A percentile compares a stretch with the other conserved stretches of the same genome.
phyloP scores from a whole-genome alignment of 2,113 vertebrate species.

The Bubo bubo region DNA sequence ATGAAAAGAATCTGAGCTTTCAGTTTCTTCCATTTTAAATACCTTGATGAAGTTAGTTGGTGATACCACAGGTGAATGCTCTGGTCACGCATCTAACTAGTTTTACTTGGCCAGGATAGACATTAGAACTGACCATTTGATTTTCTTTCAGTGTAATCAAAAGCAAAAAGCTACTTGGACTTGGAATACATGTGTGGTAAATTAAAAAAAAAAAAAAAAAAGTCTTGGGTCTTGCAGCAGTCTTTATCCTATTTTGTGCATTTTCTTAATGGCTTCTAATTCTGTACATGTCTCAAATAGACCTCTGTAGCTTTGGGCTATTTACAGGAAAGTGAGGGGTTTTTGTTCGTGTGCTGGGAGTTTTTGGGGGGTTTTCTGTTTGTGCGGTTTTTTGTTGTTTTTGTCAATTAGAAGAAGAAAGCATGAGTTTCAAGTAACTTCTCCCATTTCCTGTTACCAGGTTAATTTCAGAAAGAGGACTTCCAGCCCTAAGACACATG shows the following conservation, averaged over 20 bases:
- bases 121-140: neutral
- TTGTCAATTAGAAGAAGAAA: neutral
- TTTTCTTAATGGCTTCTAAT: neutral
- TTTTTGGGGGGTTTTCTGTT: neutral
- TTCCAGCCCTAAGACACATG: conserved; percentile 88
- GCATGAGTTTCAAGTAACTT: neutral
- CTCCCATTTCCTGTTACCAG: conserved; percentile 66
- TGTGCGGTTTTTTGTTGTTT: neutral
- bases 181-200: neutral
- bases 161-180: neutral
- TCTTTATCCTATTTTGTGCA: neutral
- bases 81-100: neutral
- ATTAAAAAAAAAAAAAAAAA: neutral
- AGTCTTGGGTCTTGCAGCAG: neutral
- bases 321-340: neutral
- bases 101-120: neutral
- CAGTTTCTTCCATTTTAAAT: neutral
- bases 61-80: neutral
- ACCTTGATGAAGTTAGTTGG: neutral
- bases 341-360: neutral
- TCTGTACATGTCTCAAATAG: neutral
- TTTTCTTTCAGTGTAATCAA: neutral
- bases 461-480: conserved; percentile 88
- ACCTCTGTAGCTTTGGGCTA: neutral
- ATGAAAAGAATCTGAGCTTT: neutral